phyloP scores from a whole-genome alignment of 2,888 invertebrate genomes.

The Agrotis segetum region DNA sequence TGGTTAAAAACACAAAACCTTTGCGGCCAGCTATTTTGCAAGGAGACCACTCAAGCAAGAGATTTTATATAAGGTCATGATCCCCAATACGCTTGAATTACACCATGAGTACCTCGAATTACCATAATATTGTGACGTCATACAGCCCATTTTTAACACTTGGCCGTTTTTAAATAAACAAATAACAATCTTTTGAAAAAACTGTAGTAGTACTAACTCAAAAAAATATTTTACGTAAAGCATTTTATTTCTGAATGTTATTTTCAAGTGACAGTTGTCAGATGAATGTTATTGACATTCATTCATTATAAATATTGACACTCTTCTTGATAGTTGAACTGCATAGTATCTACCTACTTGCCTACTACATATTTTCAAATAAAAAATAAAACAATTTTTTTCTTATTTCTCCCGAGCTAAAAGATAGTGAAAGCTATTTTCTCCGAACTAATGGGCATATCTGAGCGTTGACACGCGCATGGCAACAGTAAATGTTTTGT shows the following conservation, averaged over 20 bases:
- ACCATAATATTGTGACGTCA: too few species aligned
- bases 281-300: too few species aligned
- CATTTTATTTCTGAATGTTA: too few species aligned
- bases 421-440: constrained; percentile 40
- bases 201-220: too few species aligned
- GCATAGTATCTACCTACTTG: too few species aligned
- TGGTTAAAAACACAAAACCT: neutral
- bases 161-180: too few species aligned
- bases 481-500: constrained; percentile 56
- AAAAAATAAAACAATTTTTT: neutral
- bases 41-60: constrained; percentile 6
- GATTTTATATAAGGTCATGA: neutral
- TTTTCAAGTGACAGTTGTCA: too few species aligned
- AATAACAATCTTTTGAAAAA: too few species aligned
- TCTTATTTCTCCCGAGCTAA: constrained; percentile 1
- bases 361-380: neutral
- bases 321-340: too few species aligned
- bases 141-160: too few species aligned
- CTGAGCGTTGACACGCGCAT: constrained; percentile 57
- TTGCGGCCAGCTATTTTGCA: neutral
- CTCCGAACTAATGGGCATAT: constrained; percentile 53
- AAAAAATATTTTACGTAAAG: too few species aligned
- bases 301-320: too few species aligned
- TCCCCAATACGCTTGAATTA: constrained; percentile 10
- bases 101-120: neutral